phyloP scores from a whole-genome alignment of 2,888 invertebrate genomes.

The Hetaerina titia region DNA sequence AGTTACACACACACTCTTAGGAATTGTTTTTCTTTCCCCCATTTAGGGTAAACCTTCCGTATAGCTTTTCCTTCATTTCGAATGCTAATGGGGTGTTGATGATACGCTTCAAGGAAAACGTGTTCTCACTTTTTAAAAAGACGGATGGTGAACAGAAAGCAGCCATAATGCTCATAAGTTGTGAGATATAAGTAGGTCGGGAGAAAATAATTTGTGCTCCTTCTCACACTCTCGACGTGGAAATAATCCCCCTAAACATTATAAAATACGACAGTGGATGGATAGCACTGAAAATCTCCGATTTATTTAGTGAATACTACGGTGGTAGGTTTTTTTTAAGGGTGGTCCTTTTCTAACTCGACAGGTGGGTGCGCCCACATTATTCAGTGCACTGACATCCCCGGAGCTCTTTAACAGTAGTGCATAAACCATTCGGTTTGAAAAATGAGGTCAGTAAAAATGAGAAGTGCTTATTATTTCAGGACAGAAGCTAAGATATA shows the following conservation, averaged over 20 bases:
- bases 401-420: no score
- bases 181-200: not conserved
- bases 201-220: constrained; percentile 20
- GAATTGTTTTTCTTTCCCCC: no score
- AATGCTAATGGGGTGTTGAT: not conserved
- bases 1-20: no score
- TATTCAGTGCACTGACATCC: not conserved
- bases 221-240: not conserved
- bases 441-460: not conserved
- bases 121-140: not conserved
- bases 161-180: not conserved
- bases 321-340: not conserved
- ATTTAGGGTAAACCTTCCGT: no score
- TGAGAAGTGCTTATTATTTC: not conserved
- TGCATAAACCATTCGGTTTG: not conserved
- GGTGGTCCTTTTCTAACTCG: not conserved
- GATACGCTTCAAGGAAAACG: not conserved
- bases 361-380: not conserved
- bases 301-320: not conserved
- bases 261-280: not conserved
- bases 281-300: not conserved
- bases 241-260: not conserved
- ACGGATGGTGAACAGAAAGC: not conserved
- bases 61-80: not conserved
- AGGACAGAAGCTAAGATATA: not conserved